Evolutionary conservation across 2,888 invertebrate genomes (phyloP).

Genomic region (Brenthis hecate): DNA sequence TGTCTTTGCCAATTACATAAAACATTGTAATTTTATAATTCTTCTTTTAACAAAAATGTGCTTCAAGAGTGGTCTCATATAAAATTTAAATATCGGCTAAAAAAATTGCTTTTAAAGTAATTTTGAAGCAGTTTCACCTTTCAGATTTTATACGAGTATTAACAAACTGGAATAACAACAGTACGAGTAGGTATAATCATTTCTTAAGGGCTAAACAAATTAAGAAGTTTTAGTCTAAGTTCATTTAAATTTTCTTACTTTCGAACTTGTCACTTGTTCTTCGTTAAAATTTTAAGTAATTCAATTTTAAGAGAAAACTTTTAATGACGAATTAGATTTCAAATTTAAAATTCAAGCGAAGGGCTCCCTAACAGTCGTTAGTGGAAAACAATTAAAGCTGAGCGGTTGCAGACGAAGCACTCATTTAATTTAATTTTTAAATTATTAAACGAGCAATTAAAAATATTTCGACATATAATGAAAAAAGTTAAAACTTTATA

Average conservation of each 20-base stretch:
- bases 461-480: neutral
- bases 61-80: too few relatives aligned
- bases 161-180: neutral
- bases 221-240: slow-evolving; percentile 68
- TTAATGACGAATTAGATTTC: slow-evolving; percentile 61
- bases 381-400: slow-evolving; percentile 20
- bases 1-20: too few relatives aligned
- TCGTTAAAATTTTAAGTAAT: slow-evolving; percentile 52
- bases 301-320: slow-evolving; percentile 49
- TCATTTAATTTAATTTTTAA: slow-evolving; percentile 17
- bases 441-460: neutral
- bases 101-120: too few relatives aligned
- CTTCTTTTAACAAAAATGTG: too few relatives aligned
- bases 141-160: neutral
- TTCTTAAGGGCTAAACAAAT: slow-evolving; percentile 52
- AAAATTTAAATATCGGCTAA: too few relatives aligned
- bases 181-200: neutral
- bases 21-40: too few relatives aligned
- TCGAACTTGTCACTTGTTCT: slow-evolving; percentile 55
- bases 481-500: neutral
- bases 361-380: slow-evolving; percentile 21
- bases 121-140: neutral
- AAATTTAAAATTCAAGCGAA: slow-evolving; percentile 51
- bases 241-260: slow-evolving; percentile 67
- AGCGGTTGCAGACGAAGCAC: slow-evolving; percentile 11